Conservation (phyloP, 2,797 vertebrate genomes). For the Pseudochaenichthys georgianus region DNA sequence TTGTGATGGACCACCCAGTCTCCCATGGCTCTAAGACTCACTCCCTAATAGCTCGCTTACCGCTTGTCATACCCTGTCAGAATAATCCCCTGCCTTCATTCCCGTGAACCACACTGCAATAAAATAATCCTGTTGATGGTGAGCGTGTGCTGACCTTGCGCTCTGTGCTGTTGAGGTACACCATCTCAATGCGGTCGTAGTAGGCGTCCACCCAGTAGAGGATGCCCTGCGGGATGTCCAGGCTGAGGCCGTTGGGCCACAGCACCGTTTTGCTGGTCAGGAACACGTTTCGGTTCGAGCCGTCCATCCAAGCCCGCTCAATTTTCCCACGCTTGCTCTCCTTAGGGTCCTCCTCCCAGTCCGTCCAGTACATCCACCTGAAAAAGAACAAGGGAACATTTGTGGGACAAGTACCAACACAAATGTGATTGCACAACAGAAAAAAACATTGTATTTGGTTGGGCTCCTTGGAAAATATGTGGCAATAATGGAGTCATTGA, state of each 20-base stretch:
- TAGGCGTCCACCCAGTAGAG: conserved; percentile 99
- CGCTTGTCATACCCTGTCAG: conserved; percentile 27
- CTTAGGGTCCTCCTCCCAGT: conserved; percentile 99
- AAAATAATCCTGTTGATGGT: not conserved
- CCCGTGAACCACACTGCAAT: conserved; percentile 9
- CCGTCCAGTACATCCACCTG: conserved; percentile 99
- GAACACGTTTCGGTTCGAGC: conserved; percentile 93
- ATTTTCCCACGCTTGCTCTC: conserved; percentile 97
- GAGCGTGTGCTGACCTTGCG: conserved; percentile 87
- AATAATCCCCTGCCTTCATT: conserved; percentile 41
- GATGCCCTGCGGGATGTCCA: conserved; percentile 93
- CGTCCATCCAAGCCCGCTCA: conserved; percentile 98
- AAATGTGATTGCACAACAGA: not conserved
- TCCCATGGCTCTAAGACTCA: conserved; percentile 21
- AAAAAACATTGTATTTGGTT: not conserved
- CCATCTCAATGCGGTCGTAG: conserved; percentile 97
- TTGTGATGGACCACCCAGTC: conserved; percentile 46
- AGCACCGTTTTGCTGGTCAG: conserved; percentile 96
- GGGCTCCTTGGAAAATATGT: conserved; percentile 1
- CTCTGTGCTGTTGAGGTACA: conserved; percentile 92
- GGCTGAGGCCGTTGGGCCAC: conserved; percentile 96
- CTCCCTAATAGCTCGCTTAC: conserved; percentile 31
- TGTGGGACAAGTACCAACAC: not conserved
- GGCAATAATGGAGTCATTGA: conserved; percentile 5
- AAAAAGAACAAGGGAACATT: conserved; percentile 6